Percentiles rank a stretch among this genome's conserved stretches.
Conservation (phyloP, 2,113 vertebrate species). For the Bujurquina vittata region DNA sequence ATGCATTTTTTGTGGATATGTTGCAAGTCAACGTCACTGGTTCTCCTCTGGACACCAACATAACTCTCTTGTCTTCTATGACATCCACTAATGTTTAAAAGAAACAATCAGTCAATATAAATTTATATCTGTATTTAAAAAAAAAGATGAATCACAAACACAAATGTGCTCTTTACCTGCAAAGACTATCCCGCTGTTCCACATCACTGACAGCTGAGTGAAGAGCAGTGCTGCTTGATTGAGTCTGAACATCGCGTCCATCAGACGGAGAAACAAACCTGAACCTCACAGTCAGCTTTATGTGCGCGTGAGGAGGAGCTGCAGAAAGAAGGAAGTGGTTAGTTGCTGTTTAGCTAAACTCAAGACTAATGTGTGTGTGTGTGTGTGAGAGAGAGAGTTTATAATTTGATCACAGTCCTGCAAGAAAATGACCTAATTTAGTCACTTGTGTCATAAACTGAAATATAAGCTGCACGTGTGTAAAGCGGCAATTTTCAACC, state of each 20-base stretch:
- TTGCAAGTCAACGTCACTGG: constrained; percentile 7
- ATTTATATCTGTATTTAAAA: background rate
- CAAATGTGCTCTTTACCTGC: constrained; percentile 36
- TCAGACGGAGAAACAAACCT: background rate
- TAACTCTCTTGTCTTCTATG: fast-evolving
- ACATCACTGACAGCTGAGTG: background rate
- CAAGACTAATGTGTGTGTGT: background rate
- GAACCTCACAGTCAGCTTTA: background rate
- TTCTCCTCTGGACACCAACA: constrained; percentile 18
- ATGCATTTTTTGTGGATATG: too few relatives aligned
- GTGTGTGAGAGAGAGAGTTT: background rate
- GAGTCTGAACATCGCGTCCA: background rate
- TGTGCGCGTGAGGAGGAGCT: background rate
- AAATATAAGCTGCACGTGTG: background rate
- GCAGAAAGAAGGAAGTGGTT: constrained; percentile 33
- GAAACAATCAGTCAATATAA: background rate
- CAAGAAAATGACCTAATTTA: background rate
- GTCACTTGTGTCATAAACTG: background rate
- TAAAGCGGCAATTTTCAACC: background rate
- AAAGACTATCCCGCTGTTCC: background rate
- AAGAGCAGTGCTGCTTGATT: constrained; percentile 25
- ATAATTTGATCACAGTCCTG: too few relatives aligned
- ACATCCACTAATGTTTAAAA: fast-evolving
- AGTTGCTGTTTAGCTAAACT: too few relatives aligned
- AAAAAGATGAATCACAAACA: background rate